These are phyloP conservation scores for Cydia amplana DNA, from an alignment of 1,140 invertebrate species.

Conservation along the genomic window DNA sequence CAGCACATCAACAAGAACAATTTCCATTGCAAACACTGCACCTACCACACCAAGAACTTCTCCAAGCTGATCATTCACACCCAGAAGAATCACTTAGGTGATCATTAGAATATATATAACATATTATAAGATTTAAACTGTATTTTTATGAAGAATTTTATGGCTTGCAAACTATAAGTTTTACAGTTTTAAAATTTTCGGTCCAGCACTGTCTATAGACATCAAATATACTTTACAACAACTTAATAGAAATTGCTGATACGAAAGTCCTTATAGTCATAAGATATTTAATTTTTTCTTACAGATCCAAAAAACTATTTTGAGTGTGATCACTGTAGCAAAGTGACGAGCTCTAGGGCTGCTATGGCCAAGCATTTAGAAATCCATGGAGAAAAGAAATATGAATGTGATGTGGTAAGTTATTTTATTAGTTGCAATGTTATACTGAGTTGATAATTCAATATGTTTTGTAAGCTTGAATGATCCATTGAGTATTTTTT, in stretches of 20 bases:
- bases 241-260: no score
- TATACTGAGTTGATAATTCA: constrained; percentile 18
- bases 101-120: constrained; percentile 19
- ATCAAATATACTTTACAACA: no score
- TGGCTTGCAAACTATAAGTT: no score
- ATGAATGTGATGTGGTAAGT: constrained; percentile 65
- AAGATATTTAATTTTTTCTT: constrained; percentile 29
- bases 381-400: constrained; percentile 72
- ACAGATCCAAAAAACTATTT: constrained; percentile 50
- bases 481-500: constrained; percentile 29
- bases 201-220: no score
- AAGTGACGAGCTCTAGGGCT: constrained; percentile 60
- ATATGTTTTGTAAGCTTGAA: constrained; percentile 26
- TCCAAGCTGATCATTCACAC: constrained; percentile 59
- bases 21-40: constrained; percentile 61
- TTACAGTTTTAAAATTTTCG: no score
- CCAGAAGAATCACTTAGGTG: constrained; percentile 56
- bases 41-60: constrained; percentile 55
- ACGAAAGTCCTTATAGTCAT: not conserved
- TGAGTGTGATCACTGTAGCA: constrained; percentile 67
- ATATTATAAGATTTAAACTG: no score
- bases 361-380: constrained; percentile 71
- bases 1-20: constrained; percentile 56
- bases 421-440: constrained; percentile 28
- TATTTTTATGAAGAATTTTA: no score